Conservation (phyloP, 2,888 invertebrate species). For the Lacanobia oleracea region DNA sequence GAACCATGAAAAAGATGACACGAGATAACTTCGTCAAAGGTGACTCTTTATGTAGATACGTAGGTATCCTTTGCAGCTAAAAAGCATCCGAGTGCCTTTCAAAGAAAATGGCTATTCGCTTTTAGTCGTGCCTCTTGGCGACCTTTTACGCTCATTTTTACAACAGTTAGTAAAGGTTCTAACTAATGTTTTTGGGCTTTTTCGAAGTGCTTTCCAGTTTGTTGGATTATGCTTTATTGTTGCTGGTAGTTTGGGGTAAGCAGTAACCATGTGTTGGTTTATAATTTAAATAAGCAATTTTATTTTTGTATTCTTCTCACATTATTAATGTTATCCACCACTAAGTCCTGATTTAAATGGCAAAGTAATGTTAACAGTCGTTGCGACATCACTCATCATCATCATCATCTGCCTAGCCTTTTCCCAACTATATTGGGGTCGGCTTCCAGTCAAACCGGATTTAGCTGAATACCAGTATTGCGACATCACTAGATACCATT, state of each 20-base stretch:
- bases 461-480: no score
- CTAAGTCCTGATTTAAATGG: no score
- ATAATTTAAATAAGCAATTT: not conserved
- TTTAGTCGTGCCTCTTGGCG: constrained; percentile 63
- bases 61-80: constrained; percentile 70
- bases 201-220: constrained; percentile 37
- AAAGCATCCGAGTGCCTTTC: constrained; percentile 73
- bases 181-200: constrained; percentile 59
- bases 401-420: no score
- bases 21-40: constrained; percentile 81
- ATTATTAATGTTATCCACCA: no score
- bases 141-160: constrained; percentile 71
- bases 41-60: constrained; percentile 74
- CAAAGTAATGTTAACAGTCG: no score
- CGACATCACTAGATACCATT: no score
- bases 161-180: constrained; percentile 56
- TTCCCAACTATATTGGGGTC: no score
- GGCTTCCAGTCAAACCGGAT: no score
- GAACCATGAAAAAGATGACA: constrained; percentile 77
- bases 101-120: constrained; percentile 73
- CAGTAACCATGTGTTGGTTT: not conserved
- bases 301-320: not conserved
- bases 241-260: not conserved
- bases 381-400: no score
- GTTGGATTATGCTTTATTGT: constrained; percentile 5